Base-by-base conservation (phyloP, 2,888 invertebrate species). In the Punctoribates punctum region DNA sequence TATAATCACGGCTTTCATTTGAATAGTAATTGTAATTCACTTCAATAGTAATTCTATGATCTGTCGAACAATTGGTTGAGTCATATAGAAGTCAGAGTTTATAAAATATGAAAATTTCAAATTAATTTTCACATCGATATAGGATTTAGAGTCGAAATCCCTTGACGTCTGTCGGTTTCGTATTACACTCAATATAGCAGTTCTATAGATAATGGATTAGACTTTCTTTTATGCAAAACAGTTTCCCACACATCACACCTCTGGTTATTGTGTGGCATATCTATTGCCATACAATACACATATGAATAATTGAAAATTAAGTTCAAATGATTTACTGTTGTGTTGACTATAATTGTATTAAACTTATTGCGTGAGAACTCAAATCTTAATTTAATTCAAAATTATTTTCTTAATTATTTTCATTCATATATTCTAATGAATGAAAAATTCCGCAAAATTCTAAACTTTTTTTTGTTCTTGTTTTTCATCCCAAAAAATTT, bases 241-340 rank as follows among this genome's bases (percentile, higher is more conserved):
- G 42, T 72, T 57, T 72, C 72, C 42, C 72, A 72, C 72, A 72
- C 60, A 46, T 42, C 25, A 72, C 46, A 72, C 72, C 20, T 6
- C n/a, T 25, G 42, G 34, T 42, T 70, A 65, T 60, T 60, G 20
- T 60, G 20, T 29, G 65, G 15, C 23, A 27, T 60, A 57, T 57
- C 57, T 23, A 23, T 57, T 57, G 23, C 20, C 34, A 23, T 29
- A 25, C 60, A 27, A 60, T 60, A 60, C 60, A 27, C 25, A 17
- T 29, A 60, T 60, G 60, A 60, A 60, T 60, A 60, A 17, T 60
- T 60, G 20, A 60, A 60, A 60, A 60, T 60, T 20, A 25, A 20
- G 15, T 60, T 60, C 27, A 65, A 34, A 34, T 29, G 34, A 65
- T 65, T 34, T 34, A 65, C 65, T 65, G 17, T 65, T 34, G 34